phyloP scores from a whole-genome alignment of 2,113 vertebrate genomes.

The Saguinus midas region DNA sequence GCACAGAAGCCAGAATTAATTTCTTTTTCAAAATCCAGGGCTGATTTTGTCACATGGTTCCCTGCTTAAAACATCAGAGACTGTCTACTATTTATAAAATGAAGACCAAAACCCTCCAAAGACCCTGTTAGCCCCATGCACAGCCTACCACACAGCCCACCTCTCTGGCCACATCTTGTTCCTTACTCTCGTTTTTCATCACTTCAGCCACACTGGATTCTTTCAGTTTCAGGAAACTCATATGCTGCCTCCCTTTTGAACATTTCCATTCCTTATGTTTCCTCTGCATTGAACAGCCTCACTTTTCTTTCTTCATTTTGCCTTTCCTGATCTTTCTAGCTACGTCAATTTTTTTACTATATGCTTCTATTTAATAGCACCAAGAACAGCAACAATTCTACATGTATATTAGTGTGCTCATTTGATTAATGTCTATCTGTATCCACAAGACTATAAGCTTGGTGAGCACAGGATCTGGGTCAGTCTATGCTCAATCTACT shows the following conservation, averaged over 20 bases:
- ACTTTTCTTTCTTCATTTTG: neutral
- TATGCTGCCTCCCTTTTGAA: neutral
- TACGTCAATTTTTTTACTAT: conserved; percentile 20
- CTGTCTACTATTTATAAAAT: neutral
- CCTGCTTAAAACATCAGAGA: neutral
- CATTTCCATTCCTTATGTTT: neutral
- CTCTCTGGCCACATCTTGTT: neutral
- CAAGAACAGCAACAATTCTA: neutral
- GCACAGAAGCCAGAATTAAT: neutral
- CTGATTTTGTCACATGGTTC: neutral
- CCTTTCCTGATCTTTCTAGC: neutral
- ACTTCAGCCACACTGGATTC: neutral
- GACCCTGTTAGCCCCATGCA: too few relatives aligned
- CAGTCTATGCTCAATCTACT: neutral
- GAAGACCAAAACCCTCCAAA: neutral
- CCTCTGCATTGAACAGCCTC: neutral
- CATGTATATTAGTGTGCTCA: neutral
- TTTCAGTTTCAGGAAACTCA: conserved; percentile 17
- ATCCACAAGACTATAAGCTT: neutral
- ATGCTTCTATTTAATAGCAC: conserved; percentile 19
- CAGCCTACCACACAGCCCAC: neutral
- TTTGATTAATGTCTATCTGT: neutral
- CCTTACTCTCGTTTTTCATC: neutral
- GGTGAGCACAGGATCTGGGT: neutral
- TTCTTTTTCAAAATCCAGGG: conserved; percentile 35